Percentiles rank a stretch among this genome's conserved stretches.
phyloP scores from a whole-genome alignment of 1,140 invertebrate species.

The Bactericera cockerelli region DNA sequence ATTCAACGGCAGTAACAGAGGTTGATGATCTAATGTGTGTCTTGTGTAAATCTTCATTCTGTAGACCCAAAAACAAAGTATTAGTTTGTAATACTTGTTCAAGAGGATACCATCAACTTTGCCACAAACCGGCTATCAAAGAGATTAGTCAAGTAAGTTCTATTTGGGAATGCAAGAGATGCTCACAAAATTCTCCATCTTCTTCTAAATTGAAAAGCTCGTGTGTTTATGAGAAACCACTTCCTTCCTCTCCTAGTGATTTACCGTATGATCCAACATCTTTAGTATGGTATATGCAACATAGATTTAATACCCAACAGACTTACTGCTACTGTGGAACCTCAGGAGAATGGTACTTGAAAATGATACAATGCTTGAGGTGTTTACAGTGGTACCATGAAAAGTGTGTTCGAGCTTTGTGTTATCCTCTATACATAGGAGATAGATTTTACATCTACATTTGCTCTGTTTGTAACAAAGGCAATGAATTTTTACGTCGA shows the following conservation, averaged over 20 bases:
- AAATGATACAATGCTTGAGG: conserved; percentile 79
- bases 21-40: conserved; percentile 56
- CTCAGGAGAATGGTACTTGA: conserved; percentile 66
- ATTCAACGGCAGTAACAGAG: conserved; percentile 41
- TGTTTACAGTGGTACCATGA: conserved; percentile 90
- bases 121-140: conserved; percentile 33
- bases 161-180: conserved; percentile 9
- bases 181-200: conserved; percentile 4
- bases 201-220: conserved; percentile 5
- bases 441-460: conserved; percentile 83
- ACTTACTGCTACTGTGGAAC: conserved; percentile 84
- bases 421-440: conserved; percentile 65
- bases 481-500: conserved; percentile 61
- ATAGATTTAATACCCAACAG: conserved; percentile 61
- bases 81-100: conserved; percentile 77
- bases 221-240: not conserved
- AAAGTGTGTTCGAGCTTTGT: conserved; percentile 65
- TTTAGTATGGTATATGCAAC: conserved; percentile 58
- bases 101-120: conserved; percentile 65
- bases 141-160: not conserved
- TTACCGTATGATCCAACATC: conserved; percentile 29
- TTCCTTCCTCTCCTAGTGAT: conserved; percentile 1
- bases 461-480: conserved; percentile 74
- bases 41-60: conserved; percentile 58
- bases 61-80: conserved; percentile 48